Conservation (phyloP, 2,888 invertebrate genomes). For the Tenthredo mesomela region DNA sequence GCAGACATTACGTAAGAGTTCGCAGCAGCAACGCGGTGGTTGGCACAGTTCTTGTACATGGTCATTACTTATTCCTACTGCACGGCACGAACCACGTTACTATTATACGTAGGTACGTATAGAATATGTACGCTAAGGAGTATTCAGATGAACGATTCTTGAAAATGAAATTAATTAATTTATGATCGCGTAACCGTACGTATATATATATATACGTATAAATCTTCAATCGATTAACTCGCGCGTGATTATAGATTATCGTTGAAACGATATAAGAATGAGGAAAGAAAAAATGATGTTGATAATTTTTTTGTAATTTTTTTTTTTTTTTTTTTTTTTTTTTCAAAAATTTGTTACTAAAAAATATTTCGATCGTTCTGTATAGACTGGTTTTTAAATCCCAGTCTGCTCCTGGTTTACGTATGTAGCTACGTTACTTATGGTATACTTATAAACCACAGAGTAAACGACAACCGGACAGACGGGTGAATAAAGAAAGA, state of each 20-base stretch:
- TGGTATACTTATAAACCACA: conserved; percentile 26
- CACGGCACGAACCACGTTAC: neutral
- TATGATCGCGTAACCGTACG: neutral
- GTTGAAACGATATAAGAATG: neutral
- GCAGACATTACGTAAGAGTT: conserved; percentile 42
- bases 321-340: neutral
- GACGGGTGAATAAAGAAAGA: conserved; percentile 24
- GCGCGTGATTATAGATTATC: neutral
- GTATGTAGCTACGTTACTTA: neutral
- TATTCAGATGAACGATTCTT: neutral
- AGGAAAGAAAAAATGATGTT: neutral
- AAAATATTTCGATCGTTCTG: neutral
- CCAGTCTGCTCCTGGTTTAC: too few relatives aligned
- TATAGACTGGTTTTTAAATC: neutral
- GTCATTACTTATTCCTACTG: conserved; percentile 27
- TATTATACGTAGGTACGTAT: neutral
- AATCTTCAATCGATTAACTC: neutral
- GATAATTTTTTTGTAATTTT: neutral
- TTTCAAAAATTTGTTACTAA: neutral
- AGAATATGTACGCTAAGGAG: neutral
- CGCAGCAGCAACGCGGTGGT: neutral
- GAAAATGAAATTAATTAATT: neutral
- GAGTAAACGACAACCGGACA: conserved; percentile 24
- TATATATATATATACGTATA: too few relatives aligned
- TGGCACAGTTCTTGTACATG: conserved; percentile 48